Evolutionary conservation across 2,888 invertebrate species (phyloP).

Genomic region (Ceraclea dissimilis): DNA sequence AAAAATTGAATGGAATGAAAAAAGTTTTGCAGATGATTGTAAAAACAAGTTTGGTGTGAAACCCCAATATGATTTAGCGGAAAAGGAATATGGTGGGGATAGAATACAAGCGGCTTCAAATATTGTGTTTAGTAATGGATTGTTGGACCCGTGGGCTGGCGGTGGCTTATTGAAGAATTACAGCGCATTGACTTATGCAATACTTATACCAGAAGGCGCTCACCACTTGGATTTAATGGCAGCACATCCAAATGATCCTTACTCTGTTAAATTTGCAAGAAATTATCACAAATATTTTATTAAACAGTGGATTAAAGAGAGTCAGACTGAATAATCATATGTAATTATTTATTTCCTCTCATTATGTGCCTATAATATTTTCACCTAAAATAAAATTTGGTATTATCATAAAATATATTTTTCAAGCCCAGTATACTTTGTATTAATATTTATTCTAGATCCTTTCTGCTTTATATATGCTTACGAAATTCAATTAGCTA

Average conservation of each 20-base stretch:
- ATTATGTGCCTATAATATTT: no score
- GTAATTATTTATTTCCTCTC: no score
- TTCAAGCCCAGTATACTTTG: no score
- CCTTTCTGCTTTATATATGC: no score
- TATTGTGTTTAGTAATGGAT: slow-evolving; percentile 76
- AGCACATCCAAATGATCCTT: slow-evolving; percentile 55
- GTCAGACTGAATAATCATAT: neutral
- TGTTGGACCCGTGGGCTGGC: slow-evolving; percentile 81
- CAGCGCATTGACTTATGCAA: slow-evolving; percentile 56
- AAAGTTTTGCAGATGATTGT: slow-evolving; percentile 59
- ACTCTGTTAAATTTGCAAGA: slow-evolving; percentile 56
- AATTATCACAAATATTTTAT: slow-evolving; percentile 44
- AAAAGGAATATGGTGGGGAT: slow-evolving; percentile 74
- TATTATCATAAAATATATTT: no score
- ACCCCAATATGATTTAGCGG: slow-evolving; percentile 59
- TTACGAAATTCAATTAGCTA: no score
- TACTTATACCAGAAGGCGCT: slow-evolving; percentile 74
- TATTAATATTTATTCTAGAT: no score
- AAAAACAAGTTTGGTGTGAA: slow-evolving; percentile 58
- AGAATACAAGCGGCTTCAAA: slow-evolving; percentile 54
- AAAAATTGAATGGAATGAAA: slow-evolving; percentile 63
- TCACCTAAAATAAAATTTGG: no score
- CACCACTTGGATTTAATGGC: slow-evolving; percentile 79
- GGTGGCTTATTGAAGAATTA: slow-evolving; percentile 70
- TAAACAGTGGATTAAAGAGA: slow-evolving; percentile 11